Evolutionary conservation across 2,797 vertebrate genomes (phyloP).

Genomic region (Microchirus variegatus): DNA sequence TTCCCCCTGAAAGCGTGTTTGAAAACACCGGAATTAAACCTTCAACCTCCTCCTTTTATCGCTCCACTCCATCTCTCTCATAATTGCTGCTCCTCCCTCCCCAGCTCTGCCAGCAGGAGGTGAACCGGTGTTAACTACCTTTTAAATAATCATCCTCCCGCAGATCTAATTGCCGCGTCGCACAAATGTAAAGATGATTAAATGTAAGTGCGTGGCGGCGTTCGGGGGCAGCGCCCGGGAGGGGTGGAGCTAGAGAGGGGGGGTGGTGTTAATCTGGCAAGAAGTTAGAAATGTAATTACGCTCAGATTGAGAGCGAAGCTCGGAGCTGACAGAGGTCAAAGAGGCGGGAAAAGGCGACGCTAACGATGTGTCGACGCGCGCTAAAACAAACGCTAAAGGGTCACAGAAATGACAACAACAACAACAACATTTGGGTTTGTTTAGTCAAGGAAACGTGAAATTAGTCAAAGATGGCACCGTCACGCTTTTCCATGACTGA

Average conservation of each 20-base stretch:
- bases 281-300: conserved; percentile 64
- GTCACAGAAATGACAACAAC: conserved; percentile 9
- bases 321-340: conserved; percentile 42
- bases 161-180: conserved; percentile 40
- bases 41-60: background rate
- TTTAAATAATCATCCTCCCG: conserved; percentile 41
- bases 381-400: background rate
- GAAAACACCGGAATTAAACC: background rate
- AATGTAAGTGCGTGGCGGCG: conserved; percentile 28
- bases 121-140: conserved; percentile 44
- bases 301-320: conserved; percentile 27
- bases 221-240: background rate
- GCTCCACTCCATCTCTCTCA: background rate
- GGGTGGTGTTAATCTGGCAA: conserved; percentile 35
- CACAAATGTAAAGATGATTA: conserved; percentile 56
- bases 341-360: background rate
- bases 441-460: no score
- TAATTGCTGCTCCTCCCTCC: background rate
- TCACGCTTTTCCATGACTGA: no score
- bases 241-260: background rate
- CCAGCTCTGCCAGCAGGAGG: conserved; percentile 23
- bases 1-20: background rate
- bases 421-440: background rate
- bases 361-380: background rate
- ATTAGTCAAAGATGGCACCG: no score